These are phyloP conservation scores for Cecropterus lyciades DNA, from an alignment of 1,140 invertebrate species.

Conservation along the genomic window DNA sequence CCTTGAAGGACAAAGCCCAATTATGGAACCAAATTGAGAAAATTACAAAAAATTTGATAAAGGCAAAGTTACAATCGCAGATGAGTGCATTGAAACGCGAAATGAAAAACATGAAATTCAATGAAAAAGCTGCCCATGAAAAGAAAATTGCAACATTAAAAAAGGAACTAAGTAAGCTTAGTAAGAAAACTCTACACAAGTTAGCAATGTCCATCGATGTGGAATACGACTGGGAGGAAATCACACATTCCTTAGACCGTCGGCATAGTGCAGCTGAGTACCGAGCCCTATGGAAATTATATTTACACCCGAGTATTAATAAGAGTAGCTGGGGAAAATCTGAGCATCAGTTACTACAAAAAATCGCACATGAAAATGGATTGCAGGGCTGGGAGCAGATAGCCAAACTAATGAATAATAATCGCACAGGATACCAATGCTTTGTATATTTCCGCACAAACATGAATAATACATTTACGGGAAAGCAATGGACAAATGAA, in stretches of 20 bases:
- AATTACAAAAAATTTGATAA: conserved; percentile 57
- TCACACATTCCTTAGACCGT: conserved; percentile 58
- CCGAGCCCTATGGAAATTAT: conserved; percentile 87
- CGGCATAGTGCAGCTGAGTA: conserved; percentile 68
- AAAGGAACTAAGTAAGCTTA: conserved; percentile 46
- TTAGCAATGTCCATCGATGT: conserved; percentile 61
- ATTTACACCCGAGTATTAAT: conserved; percentile 87
- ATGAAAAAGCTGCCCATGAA: conserved; percentile 38
- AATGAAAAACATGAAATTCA: conserved; percentile 40
- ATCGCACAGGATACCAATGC: conserved; percentile 87
- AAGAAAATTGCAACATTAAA: conserved; percentile 50
- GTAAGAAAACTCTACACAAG: conserved; percentile 50
- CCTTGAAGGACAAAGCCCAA: conserved; percentile 64
- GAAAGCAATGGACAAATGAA: conserved; percentile 83
- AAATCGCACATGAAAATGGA: conserved; percentile 76
- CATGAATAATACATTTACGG: conserved; percentile 62
- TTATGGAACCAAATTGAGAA: conserved; percentile 53
- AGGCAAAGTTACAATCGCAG: conserved; percentile 49
- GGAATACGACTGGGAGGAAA: conserved; percentile 74
- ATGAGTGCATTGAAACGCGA: conserved; percentile 50
- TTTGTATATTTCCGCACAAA: conserved; percentile 87
- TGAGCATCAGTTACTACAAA: conserved; percentile 85
- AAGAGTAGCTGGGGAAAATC: conserved; percentile 85
- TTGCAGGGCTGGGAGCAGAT: conserved; percentile 88
- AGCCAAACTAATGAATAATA: conserved; percentile 83